Evolutionary conservation across 2,888 invertebrate species (phyloP).

Genomic region (Apamea sordens): DNA sequence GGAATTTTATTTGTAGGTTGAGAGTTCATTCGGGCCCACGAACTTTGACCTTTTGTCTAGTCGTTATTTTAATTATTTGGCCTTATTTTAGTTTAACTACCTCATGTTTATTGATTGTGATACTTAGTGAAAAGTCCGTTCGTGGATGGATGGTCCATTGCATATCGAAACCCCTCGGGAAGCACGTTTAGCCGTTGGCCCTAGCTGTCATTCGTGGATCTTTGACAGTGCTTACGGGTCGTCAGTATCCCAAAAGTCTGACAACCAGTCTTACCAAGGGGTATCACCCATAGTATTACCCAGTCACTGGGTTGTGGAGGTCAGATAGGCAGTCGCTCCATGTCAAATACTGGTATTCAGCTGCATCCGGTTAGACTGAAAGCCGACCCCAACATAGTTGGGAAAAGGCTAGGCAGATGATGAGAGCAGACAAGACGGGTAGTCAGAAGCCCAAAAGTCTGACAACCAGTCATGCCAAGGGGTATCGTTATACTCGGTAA

Average conservation of each 20-base stretch:
- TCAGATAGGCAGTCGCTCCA: too few species aligned
- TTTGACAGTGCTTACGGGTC: neutral
- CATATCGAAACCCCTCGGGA: neutral
- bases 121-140: neutral
- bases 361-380: neutral
- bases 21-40: neutral
- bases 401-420: too few species aligned
- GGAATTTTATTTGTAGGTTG: slow-evolving; percentile 24
- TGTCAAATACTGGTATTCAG: too few species aligned
- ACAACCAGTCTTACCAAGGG: neutral
- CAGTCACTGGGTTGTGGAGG: too few species aligned
- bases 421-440: too few species aligned
- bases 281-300: too few species aligned
- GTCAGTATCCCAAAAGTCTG: neutral
- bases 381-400: neutral
- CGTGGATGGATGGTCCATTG: neutral
- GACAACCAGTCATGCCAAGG: too few species aligned
- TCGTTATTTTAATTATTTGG: slow-evolving; percentile 9
- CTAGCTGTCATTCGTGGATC: neutral
- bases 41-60: slow-evolving; percentile 26
- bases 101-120: slow-evolving; percentile 9
- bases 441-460: too few species aligned
- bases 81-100: slow-evolving; percentile 1
- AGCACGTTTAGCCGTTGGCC: neutral
- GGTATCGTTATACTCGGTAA: neutral